These are phyloP conservation scores for Cheilosia scutellata DNA, from an alignment of 2,888 invertebrate genomes.

Conservation along the genomic window DNA sequence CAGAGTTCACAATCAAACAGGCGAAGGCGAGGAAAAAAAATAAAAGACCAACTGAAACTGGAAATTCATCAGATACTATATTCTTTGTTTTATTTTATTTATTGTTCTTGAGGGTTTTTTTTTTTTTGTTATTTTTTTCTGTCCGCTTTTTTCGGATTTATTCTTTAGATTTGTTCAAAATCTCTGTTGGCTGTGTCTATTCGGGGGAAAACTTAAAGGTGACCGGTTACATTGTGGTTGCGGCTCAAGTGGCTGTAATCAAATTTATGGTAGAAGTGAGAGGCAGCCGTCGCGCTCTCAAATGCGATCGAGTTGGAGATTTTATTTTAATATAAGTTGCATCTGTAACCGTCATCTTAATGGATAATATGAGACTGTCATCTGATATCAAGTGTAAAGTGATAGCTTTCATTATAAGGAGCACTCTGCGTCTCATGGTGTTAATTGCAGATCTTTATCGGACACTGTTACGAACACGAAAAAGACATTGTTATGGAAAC, in stretches of 20 bases:
- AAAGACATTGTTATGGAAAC: too few relatives aligned
- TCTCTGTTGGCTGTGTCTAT: neutral
- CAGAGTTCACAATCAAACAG: conserved; percentile 5
- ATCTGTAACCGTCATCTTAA: conserved; percentile 1
- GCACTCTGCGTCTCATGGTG: neutral
- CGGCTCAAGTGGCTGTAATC: conserved; percentile 33
- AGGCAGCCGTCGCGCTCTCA: conserved; percentile 1
- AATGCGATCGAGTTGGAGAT: neutral
- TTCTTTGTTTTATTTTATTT: conserved; percentile 68
- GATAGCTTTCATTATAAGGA: neutral
- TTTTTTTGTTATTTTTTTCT: neutral
- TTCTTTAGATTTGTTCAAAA: conserved; percentile 1
- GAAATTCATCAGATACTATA: conserved; percentile 66
- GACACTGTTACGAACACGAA: neutral
- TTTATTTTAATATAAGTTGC: conserved; percentile 16
- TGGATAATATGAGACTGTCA: neutral
- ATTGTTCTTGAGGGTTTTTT: conserved; percentile 49
- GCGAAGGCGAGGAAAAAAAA: conserved; percentile 16
- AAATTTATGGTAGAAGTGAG: conserved; percentile 22
- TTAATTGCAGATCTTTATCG: conserved; percentile 4
- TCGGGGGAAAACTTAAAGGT: conserved; percentile 22
- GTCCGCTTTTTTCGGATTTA: neutral
- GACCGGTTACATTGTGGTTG: conserved; percentile 30
- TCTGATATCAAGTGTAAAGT: neutral
- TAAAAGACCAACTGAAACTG: conserved; percentile 46